A percentile compares a stretch with the other conserved stretches of the same genome.
Conservation (phyloP, 35 echinoderm and acorn worm species). For the Lytechinus pictus region DNA sequence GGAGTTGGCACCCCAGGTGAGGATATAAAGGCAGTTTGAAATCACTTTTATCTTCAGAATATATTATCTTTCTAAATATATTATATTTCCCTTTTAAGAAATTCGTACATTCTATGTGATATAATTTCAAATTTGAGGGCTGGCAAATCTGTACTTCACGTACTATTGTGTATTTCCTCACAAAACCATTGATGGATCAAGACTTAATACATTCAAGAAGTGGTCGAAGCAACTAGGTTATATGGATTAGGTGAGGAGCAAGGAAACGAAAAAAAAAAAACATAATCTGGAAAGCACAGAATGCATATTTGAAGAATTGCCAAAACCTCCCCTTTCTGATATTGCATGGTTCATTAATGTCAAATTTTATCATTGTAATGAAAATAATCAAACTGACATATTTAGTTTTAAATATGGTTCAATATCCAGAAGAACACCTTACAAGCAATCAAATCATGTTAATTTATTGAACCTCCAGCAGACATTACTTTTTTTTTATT, state of each 20-base stretch:
- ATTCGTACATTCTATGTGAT: not conserved
- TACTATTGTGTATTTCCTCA: not conserved
- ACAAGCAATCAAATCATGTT: not conserved
- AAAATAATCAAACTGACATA: not conserved
- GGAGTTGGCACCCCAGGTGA: conserved; percentile 89
- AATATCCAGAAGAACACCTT: not conserved
- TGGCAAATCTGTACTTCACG: not conserved
- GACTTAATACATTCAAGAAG: not conserved
- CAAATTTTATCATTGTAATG: not conserved
- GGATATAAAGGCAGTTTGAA: not conserved
- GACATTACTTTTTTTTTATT: not conserved
- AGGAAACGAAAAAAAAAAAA: not conserved
- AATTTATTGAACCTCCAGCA: not conserved
- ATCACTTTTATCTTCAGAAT: not conserved
- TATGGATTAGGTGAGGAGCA: not conserved
- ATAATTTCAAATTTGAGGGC: not conserved
- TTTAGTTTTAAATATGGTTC: not conserved
- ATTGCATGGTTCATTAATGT: not conserved
- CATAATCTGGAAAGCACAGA: not conserved
- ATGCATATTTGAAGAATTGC: not conserved
- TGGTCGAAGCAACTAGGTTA: not conserved
- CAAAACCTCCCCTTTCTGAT: not conserved
- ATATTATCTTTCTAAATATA: not conserved
- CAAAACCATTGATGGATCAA: not conserved
- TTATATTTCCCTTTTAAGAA: not conserved